Base-by-base conservation (phyloP, 2,888 invertebrate species). In the Hirtodrosophila confusa region DNA sequence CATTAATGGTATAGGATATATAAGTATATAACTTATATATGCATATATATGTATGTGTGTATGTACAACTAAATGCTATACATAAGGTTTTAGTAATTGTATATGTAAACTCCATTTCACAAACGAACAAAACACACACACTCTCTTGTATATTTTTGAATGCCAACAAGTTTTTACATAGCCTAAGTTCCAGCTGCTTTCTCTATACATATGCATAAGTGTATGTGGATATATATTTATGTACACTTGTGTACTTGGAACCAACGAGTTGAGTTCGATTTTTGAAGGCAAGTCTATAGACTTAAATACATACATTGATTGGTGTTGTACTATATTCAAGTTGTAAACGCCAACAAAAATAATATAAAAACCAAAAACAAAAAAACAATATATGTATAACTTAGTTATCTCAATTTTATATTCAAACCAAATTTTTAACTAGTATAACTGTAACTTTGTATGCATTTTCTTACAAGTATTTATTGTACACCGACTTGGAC, bases 321-420 rank as follows among this genome's bases (percentile, higher is more conserved):
- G 27, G 33, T 57, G 57, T 54, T 79, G 75, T 80, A 78, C 17
- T 17, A 17, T 48, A 74, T 50, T 80, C 62, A 67, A 72, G 76
- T 68, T 54, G 47, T 48, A 35, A 51, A 65, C 37, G 73, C 68
- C 49, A 56, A 27, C 48, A 49, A 36, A 45, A 49, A 17, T 17
- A 17, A 17, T 17, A 17, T 17, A 17, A 17, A 58, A 39, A 49
- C 23, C 36, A 61, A 73, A 68, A 78, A 57, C 37, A 50, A 39
- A 43, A 51, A 68, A 67, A 75, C 58, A 64, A 72, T 70, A 64
- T 49, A 62, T 48, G 68, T 60, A 55, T 64, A 76, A 80, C 75
- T 80, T 80, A 86, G 87, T 86, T 80, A 80, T 84, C 82, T 85
- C 84, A 83, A 83, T 88, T 88, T 80, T 80, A 86, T 71, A 78